Base-by-base conservation (phyloP, 2,113 vertebrate species). In the Laticauda laticaudata region DNA sequence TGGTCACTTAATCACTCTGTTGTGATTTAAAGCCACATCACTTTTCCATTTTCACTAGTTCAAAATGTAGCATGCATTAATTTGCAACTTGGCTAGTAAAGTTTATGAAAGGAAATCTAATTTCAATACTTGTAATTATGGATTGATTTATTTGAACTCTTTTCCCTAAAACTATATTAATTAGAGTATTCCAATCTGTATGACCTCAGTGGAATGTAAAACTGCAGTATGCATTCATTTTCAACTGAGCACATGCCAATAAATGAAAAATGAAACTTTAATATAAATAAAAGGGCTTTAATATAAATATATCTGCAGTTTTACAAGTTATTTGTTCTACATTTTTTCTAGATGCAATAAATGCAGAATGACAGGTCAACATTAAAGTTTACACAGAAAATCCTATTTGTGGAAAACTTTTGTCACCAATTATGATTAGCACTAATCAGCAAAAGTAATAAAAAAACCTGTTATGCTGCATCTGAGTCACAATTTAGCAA, bases 251-350 rank as follows among this genome's bases (percentile, higher is more conserved):
- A 89, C 54, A 81, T 93, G 96, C 94, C 95, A 95, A 92, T 92
- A 96, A 95, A 95, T 96, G 95, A 92, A 95, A 88, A 64, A 89
- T 69, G 93, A 95, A 95, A 95, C 54, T 88, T 89, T 29, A 93
- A 91, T 92, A 91, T 51, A 51, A 51, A 9, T 51, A 51, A 51
- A 87, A 93, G 59, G 91, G 95, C 93, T 91, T 89, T 94, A 95
- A 96, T 96, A 96, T 93, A 96, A 96, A 96, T 91, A 11, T 88
- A 93, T 94, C 93, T 96, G 93, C 93, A 94, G 91, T 92, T 95
- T 95, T 94, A 93, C 92, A 95, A 95, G 53, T 91, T 90, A 89
- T 88, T 43, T 39, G 85, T 94, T 94, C 94, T 90, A 11, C 93
- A 92, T 94, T 95, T 92, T 51, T 29, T n/a, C 26, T 94, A 94